phyloP scores from a whole-genome alignment of 2,113 vertebrate genomes.

The Herpetotheres cachinnans region DNA sequence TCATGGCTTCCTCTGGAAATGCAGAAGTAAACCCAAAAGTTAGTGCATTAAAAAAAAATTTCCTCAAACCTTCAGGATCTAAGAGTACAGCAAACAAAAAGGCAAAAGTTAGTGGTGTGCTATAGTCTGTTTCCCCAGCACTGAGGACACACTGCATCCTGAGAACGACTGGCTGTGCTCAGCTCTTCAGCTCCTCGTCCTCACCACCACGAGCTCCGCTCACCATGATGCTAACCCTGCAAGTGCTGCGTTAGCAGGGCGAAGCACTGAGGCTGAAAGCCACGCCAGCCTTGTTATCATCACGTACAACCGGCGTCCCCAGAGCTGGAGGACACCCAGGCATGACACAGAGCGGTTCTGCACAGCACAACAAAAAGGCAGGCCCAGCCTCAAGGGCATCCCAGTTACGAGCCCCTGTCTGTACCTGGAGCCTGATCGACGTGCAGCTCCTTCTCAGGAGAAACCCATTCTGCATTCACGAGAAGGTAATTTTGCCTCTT shows the following conservation, averaged over 20 bases:
- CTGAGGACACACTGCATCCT: accelerated
- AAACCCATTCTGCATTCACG: not conserved
- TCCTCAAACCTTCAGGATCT: not conserved
- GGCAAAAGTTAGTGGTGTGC: not conserved
- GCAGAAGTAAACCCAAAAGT: not conserved
- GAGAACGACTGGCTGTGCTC: not conserved
- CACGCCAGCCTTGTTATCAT: too few relatives aligned
- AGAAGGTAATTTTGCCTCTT: not conserved
- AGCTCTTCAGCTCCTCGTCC: not conserved
- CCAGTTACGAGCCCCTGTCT: not conserved
- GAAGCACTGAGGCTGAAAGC: not conserved
- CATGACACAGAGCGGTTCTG: not conserved
- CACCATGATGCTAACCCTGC: not conserved
- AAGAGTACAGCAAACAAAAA: not conserved
- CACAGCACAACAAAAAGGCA: not conserved
- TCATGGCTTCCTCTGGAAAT: constrained; percentile 86
- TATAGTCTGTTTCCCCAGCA: accelerated
- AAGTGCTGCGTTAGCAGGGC: not conserved
- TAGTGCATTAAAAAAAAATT: not conserved
- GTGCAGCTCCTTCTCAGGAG: not conserved
- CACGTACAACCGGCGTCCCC: accelerated
- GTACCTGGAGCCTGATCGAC: not conserved
- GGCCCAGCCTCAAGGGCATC: too few relatives aligned
- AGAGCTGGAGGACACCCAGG: not conserved
- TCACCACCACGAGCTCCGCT: accelerated